Percentiles rank a stretch among this genome's conserved stretches.
Conservation (phyloP, 2,888 invertebrate species). For the Meiosimyza platycephala region DNA sequence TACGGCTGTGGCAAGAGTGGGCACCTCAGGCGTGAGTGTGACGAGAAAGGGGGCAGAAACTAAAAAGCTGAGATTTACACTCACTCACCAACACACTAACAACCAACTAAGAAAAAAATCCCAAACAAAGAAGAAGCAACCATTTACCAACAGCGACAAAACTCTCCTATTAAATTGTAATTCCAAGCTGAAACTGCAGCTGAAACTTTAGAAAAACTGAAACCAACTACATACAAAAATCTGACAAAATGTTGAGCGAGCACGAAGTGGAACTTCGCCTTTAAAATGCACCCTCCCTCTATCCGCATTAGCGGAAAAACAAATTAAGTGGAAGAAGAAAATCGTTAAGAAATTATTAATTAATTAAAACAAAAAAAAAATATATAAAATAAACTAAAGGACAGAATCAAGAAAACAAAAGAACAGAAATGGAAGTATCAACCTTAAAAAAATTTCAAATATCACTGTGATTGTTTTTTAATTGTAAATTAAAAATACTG, state of each 20-base stretch:
- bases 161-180: conserved; percentile 43
- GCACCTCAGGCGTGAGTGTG: conserved; percentile 91
- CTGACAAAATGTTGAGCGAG: conserved; percentile 33
- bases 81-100: conserved; percentile 39
- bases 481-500: conserved; percentile 67
- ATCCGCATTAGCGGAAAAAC: conserved; percentile 24
- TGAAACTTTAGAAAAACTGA: conserved; percentile 35
- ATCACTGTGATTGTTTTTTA: conserved; percentile 68
- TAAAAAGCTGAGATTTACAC: conserved; percentile 49
- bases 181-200: conserved; percentile 59
- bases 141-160: conserved; percentile 37
- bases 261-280: conserved; percentile 36
- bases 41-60: conserved; percentile 74
- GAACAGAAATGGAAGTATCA: conserved; percentile 39
- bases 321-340: conserved; percentile 32
- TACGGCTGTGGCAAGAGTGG: conserved; percentile 93
- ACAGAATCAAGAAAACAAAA: conserved; percentile 52
- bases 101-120: conserved; percentile 44
- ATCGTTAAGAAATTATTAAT: conserved; percentile 35
- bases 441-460: conserved; percentile 57
- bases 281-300: conserved; percentile 39
- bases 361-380: conserved; percentile 34
- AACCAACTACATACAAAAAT: conserved; percentile 35
- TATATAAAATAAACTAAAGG: conserved; percentile 32
- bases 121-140: conserved; percentile 40